phyloP scores from a whole-genome alignment of 2,113 vertebrate genomes.

The Isurus oxyrinchus region DNA sequence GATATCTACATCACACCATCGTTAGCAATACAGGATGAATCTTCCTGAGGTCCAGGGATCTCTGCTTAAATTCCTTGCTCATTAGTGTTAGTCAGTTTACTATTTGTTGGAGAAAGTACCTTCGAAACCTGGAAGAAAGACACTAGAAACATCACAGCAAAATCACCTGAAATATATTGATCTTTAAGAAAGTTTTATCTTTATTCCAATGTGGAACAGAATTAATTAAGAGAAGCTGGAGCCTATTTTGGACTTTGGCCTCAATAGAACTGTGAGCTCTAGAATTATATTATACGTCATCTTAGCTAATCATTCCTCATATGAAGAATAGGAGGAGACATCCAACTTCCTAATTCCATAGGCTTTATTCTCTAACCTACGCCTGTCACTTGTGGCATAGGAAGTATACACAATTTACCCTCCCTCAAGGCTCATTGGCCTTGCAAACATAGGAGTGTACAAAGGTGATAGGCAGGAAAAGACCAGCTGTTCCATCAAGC shows the following conservation, averaged over 20 bases:
- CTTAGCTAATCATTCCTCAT: not conserved
- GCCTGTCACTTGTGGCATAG: not conserved
- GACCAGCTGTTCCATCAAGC: too few species aligned
- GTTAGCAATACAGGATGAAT: not conserved
- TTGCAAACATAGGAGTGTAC: not conserved
- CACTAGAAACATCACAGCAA: not conserved
- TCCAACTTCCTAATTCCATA: not conserved
- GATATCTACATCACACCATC: not conserved
- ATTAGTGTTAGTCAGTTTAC: constrained; percentile 1
- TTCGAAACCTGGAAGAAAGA: not conserved
- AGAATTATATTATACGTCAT: not conserved
- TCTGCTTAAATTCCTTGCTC: constrained; percentile 2
- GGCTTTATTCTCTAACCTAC: not conserved
- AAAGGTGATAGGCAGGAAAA: not conserved
- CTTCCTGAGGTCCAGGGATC: not conserved
- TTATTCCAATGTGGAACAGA: not conserved
- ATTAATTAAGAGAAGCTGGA: not conserved
- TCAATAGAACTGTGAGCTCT: not conserved
- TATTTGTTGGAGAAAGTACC: not conserved
- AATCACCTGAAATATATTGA: not conserved
- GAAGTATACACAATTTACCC: not conserved
- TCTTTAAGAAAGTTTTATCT: not conserved
- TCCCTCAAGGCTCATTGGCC: not conserved
- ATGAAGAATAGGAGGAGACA: not conserved
- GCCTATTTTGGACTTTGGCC: too few species aligned